These are phyloP conservation scores for Turdus rufiventris DNA, from an alignment of 2,113 vertebrate species.

Conservation along the genomic window DNA sequence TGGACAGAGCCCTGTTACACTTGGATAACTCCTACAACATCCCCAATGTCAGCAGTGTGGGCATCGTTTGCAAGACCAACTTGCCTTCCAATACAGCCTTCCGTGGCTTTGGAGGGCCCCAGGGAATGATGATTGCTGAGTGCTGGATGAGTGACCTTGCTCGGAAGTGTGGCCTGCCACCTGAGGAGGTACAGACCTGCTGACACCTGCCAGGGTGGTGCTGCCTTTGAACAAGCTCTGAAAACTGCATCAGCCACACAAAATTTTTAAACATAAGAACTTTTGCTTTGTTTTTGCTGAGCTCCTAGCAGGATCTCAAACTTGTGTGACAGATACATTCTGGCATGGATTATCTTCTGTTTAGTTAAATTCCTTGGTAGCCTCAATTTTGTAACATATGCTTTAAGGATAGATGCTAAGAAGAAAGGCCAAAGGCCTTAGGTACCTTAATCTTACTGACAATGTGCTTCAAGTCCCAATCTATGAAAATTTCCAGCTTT, in stretches of 20 bases:
- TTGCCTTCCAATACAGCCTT: constrained; percentile 94
- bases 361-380: not conserved
- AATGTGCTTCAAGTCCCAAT: not conserved
- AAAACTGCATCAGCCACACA: not conserved
- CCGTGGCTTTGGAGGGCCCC: constrained; percentile 92
- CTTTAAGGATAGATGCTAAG: not conserved
- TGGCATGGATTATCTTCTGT: not conserved
- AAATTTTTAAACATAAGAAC: not conserved
- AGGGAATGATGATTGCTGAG: constrained; percentile 91
- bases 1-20: constrained; percentile 89
- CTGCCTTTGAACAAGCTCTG: not conserved
- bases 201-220: not conserved
- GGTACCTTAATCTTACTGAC: not conserved
- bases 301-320: not conserved
- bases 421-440: not conserved
- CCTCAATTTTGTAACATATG: not conserved
- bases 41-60: constrained; percentile 80
- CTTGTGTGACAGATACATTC: not conserved
- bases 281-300: not conserved
- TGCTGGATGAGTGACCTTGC: constrained; percentile 88
- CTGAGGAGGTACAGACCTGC: constrained; percentile 79
- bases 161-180: constrained; percentile 74
- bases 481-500: not conserved
- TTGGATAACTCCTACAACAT: constrained; percentile 94
- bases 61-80: constrained; percentile 89